Percentiles rank a stretch among this genome's conserved stretches.
Conservation (phyloP, 2,888 invertebrate species). For the Drosophila subsilvestris region DNA sequence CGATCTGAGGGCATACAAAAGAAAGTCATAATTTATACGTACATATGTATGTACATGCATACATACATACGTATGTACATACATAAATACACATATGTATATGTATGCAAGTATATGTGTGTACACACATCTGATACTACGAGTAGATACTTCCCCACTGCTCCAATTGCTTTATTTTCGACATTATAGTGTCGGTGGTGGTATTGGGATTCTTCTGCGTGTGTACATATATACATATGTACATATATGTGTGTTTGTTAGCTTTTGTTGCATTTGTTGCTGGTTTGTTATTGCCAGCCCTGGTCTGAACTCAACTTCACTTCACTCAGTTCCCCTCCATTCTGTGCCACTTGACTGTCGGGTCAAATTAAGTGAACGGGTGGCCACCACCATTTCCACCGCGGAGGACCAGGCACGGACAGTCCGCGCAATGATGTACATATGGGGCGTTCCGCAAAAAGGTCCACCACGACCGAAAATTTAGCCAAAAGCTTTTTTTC, state of each 20-base stretch:
- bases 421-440: too few species aligned
- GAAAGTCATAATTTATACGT: constrained; percentile 63
- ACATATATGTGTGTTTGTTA: constrained; percentile 40
- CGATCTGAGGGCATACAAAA: constrained; percentile 4
- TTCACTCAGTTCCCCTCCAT: neutral
- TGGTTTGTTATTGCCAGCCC: too few species aligned
- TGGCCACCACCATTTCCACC: constrained; percentile 24
- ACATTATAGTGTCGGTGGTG: constrained; percentile 64
- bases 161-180: constrained; percentile 59
- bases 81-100: too few species aligned
- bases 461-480: too few species aligned
- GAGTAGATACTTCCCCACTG: constrained; percentile 59
- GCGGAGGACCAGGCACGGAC: constrained; percentile 2
- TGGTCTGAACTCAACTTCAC: neutral
- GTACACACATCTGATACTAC: constrained; percentile 40
- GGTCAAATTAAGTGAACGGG: constrained; percentile 74
- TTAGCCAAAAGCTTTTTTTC: too few species aligned
- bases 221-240: too few species aligned
- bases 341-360: constrained; percentile 58
- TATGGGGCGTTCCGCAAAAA: too few species aligned
- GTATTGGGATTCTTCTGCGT: constrained; percentile 44
- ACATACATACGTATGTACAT: too few species aligned
- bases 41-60: constrained; percentile 32
- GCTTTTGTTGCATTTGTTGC: too few species aligned
- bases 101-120: too few species aligned